A percentile compares a stretch with the other conserved stretches of the same genome.
These are phyloP conservation scores for Cephus cinctus DNA, from an alignment of 1,140 invertebrate species.

Conservation along the genomic window DNA sequence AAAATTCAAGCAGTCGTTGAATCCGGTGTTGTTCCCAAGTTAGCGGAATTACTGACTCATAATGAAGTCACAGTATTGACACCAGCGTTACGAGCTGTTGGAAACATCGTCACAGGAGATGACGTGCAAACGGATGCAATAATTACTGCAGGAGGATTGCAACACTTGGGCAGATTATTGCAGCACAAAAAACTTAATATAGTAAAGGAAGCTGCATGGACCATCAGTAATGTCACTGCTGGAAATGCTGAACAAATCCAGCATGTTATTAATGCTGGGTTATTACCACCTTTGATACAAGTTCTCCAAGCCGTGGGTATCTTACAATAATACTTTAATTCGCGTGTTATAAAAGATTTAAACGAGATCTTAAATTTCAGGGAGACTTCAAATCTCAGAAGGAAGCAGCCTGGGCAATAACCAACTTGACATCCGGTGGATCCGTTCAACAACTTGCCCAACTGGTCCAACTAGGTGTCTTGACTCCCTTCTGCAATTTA, in stretches of 20 bases:
- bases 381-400: slow-evolving; percentile 78
- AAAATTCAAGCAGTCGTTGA: slow-evolving; percentile 91
- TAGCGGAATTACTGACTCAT: slow-evolving; percentile 76
- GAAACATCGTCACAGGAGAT: slow-evolving; percentile 86
- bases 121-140: slow-evolving; percentile 89
- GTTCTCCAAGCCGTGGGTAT: slow-evolving; percentile 64
- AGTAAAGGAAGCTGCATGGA: slow-evolving; percentile 85
- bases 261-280: slow-evolving; percentile 68
- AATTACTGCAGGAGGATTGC: slow-evolving; percentile 76
- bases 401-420: slow-evolving; percentile 86
- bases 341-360: background rate
- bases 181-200: slow-evolving; percentile 68
- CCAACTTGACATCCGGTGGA: slow-evolving; percentile 78
- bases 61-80: slow-evolving; percentile 78
- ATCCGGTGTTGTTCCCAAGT: slow-evolving; percentile 68
- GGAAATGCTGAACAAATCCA: slow-evolving; percentile 76
- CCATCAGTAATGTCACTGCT: slow-evolving; percentile 80
- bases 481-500: slow-evolving; percentile 53
- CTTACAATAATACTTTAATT: slow-evolving; percentile 16
- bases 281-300: slow-evolving; percentile 69
- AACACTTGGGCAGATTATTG: slow-evolving; percentile 71
- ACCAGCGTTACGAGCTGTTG: slow-evolving; percentile 83
- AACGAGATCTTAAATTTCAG: slow-evolving; percentile 44
- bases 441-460: slow-evolving; percentile 65
- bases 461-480: slow-evolving; percentile 60